Evolutionary conservation across 2,888 invertebrate species (phyloP).

Genomic region (Cephonodes hylas): DNA sequence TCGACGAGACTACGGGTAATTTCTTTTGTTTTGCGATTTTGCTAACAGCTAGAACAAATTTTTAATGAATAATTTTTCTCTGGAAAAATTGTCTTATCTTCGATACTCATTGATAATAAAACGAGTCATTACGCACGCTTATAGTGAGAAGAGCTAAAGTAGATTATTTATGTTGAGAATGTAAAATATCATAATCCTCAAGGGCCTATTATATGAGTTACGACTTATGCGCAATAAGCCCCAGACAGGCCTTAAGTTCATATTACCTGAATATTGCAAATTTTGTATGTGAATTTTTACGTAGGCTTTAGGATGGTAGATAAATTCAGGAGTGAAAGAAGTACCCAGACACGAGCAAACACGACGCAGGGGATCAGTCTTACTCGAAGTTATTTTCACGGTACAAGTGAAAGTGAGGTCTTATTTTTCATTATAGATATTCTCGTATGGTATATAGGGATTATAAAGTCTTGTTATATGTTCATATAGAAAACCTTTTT

Average conservation of each 20-base stretch:
- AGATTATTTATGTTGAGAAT: background rate
- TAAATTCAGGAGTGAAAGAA: background rate
- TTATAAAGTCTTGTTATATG: too few relatives aligned
- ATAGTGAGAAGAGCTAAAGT: background rate
- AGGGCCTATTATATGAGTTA: background rate
- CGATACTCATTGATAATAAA: background rate
- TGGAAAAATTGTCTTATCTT: conserved; percentile 4
- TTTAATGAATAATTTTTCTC: background rate
- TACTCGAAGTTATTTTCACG: background rate
- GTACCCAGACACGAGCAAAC: background rate
- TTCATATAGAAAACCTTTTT: too few relatives aligned
- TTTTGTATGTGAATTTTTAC: background rate
- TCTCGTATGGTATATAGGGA: background rate
- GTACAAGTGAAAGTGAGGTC: background rate
- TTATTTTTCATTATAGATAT: background rate
- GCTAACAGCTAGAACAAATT: background rate
- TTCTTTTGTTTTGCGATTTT: conserved; percentile 21
- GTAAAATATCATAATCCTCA: background rate
- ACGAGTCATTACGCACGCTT: background rate
- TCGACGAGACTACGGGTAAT: conserved; percentile 87
- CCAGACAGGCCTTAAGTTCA: background rate
- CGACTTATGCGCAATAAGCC: background rate
- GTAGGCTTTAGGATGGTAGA: background rate
- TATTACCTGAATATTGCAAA: background rate
- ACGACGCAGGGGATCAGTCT: background rate